Conservation (phyloP, 2,113 vertebrate genomes). For the Micronycteris hirsuta region DNA sequence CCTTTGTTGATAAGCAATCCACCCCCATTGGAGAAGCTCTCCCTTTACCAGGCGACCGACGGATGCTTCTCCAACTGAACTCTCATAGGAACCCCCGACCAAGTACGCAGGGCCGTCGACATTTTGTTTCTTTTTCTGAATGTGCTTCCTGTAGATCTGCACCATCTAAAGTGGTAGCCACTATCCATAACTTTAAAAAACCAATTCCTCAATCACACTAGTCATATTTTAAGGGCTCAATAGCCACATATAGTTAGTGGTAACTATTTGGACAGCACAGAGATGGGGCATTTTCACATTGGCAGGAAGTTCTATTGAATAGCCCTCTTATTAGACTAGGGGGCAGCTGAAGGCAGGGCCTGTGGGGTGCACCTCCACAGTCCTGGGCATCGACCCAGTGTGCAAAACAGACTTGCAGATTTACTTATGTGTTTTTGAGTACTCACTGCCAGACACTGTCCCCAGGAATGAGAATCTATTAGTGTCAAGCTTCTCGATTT, state of each 20-base stretch:
- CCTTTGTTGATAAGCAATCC: background rate
- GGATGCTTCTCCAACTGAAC: background rate
- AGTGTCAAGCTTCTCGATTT: background rate
- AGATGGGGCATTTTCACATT: background rate
- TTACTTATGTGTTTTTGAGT: background rate
- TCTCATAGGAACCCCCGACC: background rate
- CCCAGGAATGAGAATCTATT: background rate
- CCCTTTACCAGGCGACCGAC: background rate
- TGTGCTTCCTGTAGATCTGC: background rate
- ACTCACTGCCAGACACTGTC: background rate
- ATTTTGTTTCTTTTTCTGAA: background rate
- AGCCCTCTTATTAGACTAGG: fast-evolving
- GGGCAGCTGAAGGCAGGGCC: background rate
- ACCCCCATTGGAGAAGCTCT: background rate
- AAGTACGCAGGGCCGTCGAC: background rate
- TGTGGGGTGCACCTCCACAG: fast-evolving
- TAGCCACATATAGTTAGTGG: background rate
- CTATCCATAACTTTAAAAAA: background rate
- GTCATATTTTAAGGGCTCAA: background rate
- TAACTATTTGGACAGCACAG: background rate
- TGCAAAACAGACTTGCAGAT: background rate
- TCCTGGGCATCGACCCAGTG: background rate
- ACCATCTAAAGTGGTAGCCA: background rate
- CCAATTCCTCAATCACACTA: background rate
- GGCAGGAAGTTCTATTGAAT: background rate